Evolutionary conservation across 2,888 invertebrate genomes (phyloP).

Genomic region (Branchipolynoe longqiensis): DNA sequence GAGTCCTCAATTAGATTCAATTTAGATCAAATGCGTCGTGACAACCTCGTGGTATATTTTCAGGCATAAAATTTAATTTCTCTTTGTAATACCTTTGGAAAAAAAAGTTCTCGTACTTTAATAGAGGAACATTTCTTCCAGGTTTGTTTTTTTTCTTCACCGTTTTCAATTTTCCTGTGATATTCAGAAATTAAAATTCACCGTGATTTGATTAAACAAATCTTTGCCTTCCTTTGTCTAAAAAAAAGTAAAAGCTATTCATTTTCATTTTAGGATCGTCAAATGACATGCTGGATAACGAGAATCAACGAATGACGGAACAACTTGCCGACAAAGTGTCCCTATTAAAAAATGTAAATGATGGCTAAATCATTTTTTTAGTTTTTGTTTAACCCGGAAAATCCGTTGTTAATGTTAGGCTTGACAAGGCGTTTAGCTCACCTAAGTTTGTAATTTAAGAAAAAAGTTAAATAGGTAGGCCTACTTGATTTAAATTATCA

Average conservation of each 20-base stretch:
- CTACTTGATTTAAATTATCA: too few species aligned
- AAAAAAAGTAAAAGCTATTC: background rate
- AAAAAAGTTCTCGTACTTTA: background rate
- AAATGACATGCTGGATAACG: slow-evolving; percentile 77
- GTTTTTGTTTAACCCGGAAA: background rate
- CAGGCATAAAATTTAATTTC: background rate
- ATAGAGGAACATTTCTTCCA: background rate
- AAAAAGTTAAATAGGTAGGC: background rate
- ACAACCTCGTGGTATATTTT: too few species aligned
- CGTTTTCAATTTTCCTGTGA: background rate
- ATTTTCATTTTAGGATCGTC: slow-evolving; percentile 62
- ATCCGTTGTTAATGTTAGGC: background rate
- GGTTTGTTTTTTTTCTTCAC: background rate
- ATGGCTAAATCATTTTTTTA: background rate
- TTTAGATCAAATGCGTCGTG: too few species aligned
- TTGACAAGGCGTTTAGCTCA: background rate
- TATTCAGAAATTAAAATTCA: background rate
- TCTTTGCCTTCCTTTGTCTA: background rate
- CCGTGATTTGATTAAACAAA: background rate
- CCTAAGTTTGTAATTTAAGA: background rate
- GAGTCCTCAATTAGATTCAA: too few species aligned
- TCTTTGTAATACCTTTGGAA: background rate
- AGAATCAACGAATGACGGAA: slow-evolving; percentile 77
- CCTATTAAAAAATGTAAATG: slow-evolving; percentile 76
- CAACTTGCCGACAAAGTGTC: slow-evolving; percentile 78